A percentile compares a stretch with the other conserved stretches of the same genome.
These are phyloP conservation scores for Nixonia krombeini DNA, from an alignment of 1,140 invertebrate genomes.

Conservation along the genomic window DNA sequence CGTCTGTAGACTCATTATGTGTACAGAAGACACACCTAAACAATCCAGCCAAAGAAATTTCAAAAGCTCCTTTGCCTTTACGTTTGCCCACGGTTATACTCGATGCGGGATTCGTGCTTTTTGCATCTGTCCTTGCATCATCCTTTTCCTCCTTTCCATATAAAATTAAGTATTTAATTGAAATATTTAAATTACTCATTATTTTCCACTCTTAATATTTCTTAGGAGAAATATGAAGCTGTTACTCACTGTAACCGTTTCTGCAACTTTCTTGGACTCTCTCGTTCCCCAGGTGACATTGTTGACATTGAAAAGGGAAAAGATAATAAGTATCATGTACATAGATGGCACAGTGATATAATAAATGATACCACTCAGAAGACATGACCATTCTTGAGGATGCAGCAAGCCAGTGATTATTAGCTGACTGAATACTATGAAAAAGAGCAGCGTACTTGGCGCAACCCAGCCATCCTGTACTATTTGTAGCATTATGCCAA, in stretches of 20 bases:
- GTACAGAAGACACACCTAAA: conserved; percentile 78
- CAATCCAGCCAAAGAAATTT: conserved; percentile 75
- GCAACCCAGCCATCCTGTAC: conserved; percentile 83
- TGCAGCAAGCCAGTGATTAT: conserved; percentile 83
- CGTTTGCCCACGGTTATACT: conserved; percentile 35
- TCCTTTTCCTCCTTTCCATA: conserved; percentile 23
- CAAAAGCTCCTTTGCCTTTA: conserved; percentile 75
- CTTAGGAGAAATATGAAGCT: no score
- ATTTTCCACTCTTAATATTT: no score
- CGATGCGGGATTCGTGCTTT: no score
- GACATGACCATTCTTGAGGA: conserved; percentile 86
- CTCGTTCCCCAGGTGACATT: conserved; percentile 93
- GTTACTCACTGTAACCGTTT: conserved; percentile 28
- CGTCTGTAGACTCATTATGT: conserved; percentile 70
- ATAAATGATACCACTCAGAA: conserved; percentile 86
- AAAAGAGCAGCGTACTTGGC: conserved; percentile 85
- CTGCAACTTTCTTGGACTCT: conserved; percentile 71
- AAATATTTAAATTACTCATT: no score
- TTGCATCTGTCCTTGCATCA: not conserved
- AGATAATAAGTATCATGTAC: conserved; percentile 94
- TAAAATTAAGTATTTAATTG: no score
- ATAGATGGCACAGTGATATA: conserved; percentile 94
- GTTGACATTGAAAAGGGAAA: conserved; percentile 92
- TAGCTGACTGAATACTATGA: conserved; percentile 75
- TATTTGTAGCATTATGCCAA: conserved; percentile 88